phyloP scores from a whole-genome alignment of 2,888 invertebrate genomes.

The Ditylenchus weischeri region DNA sequence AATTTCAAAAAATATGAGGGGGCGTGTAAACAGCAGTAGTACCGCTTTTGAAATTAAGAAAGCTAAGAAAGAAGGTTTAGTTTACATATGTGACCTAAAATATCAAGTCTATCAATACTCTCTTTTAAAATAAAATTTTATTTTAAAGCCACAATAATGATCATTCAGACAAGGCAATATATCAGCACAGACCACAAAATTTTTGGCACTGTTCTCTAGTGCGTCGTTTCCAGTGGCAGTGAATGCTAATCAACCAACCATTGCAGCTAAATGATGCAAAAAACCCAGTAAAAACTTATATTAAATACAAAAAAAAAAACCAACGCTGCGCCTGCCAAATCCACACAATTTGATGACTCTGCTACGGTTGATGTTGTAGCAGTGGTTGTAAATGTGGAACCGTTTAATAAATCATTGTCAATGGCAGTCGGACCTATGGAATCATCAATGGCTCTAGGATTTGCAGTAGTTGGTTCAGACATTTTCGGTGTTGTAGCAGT shows the following conservation, averaged over 20 bases:
- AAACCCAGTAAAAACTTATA: background rate
- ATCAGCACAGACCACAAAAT: slow-evolving; percentile 1
- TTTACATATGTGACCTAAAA: too few relatives aligned
- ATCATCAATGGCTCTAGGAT: background rate
- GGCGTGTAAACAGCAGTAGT: too few relatives aligned
- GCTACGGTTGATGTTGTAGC: background rate
- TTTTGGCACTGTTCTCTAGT: slow-evolving; percentile 5
- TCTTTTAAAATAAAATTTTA: too few relatives aligned
- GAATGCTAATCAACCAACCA: background rate
- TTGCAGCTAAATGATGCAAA: background rate
- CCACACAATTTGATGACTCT: background rate
- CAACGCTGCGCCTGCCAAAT: slow-evolving; percentile 8
- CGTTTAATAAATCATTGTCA: background rate
- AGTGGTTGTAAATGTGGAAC: background rate
- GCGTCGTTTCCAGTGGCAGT: background rate
- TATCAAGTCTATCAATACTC: too few relatives aligned
- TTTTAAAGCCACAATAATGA: too few relatives aligned
- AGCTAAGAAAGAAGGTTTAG: too few relatives aligned
- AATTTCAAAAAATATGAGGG: too few relatives aligned
- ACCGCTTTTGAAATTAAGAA: too few relatives aligned
- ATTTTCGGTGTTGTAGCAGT: background rate
- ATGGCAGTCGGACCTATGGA: background rate
- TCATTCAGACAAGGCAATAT: too few relatives aligned
- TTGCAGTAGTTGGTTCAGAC: background rate
- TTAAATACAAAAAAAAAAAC: background rate